Conservation (phyloP, 1,140 invertebrate species). For the Apis laboriosa region DNA sequence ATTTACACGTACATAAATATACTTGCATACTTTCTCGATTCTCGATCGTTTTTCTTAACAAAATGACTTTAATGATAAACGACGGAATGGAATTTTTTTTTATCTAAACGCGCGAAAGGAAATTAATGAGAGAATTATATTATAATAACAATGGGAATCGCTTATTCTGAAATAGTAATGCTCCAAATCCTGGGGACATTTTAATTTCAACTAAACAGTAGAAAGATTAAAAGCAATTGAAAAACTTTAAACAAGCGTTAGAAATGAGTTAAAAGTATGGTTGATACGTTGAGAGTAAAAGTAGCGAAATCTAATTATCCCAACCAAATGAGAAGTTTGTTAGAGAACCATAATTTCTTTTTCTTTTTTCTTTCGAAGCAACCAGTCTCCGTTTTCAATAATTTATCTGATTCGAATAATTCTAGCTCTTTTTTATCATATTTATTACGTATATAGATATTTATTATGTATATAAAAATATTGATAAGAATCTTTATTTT, state of each 20-base stretch:
- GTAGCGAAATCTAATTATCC: background rate
- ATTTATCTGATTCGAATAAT: background rate
- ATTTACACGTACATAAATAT: no score
- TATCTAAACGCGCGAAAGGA: background rate
- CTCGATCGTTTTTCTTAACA: background rate
- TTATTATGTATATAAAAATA: no score
- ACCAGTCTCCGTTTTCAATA: background rate
- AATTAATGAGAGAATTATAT: background rate
- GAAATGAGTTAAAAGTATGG: background rate
- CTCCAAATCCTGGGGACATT: background rate
- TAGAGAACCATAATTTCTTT: background rate
- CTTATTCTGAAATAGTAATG: background rate
- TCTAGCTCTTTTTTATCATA: background rate
- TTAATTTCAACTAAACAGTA: conserved; percentile 9
- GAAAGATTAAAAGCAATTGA: background rate
- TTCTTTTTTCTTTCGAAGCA: background rate
- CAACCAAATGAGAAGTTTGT: background rate
- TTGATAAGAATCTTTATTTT: no score
- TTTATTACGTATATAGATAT: no score
- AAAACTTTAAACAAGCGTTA: conserved; percentile 7
- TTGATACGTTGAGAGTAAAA: background rate
- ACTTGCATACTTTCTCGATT: background rate
- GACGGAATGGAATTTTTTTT: no score
- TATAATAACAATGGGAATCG: background rate
- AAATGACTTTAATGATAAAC: no score